Evolutionary conservation across 1,140 invertebrate genomes (phyloP), one percentile per base, ranked within the genome.

Genomic region (Papilio xuthus): DNA sequence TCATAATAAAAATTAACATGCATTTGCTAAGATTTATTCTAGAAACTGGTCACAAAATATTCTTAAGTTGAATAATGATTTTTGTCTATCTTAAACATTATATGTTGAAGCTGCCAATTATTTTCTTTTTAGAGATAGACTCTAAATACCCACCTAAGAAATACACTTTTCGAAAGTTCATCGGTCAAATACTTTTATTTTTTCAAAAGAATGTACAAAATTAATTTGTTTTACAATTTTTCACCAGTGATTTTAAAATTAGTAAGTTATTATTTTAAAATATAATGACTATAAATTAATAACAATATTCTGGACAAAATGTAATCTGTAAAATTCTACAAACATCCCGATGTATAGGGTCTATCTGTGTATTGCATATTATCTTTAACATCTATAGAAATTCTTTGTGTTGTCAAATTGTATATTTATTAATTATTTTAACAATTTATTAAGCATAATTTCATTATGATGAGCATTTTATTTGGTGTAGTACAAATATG

Each of bases 401-500:
- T 28, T 1, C 13, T 67, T 28, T 67, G 60, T 67, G 26, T 67
- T 32, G 60, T 67, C 60, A 63, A 28, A 4, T 60, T 56, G 44
- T 53, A 2, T 41, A 41, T 75, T 41, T 72, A 56, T 18, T 41
- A 41, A 4, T 47, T 75, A 18, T 56, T 28, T 56, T 12, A 47
- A 47, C 10, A 47, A 37, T 60, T 20, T 56, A 60, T 60, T 42
- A 76, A 63, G 50, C 50, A 76, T 76, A 76, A 76, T 76, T 75
- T 63, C 15, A 18, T 76, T 42, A 44, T 42, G 53, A 60, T 32
- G 56, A 76, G 50, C 56, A 76, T 76, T 76, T 76, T 63, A 76
- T 37, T 76, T 76, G 56, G 32, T 7, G 56, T 37, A 76, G 74
- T 76, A 76, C 74, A 76, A 76, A 76, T 63, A 60, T 76, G 53